Base-by-base conservation (phyloP, 2,113 vertebrate genomes). In the Paedocypris sp. region DNA sequence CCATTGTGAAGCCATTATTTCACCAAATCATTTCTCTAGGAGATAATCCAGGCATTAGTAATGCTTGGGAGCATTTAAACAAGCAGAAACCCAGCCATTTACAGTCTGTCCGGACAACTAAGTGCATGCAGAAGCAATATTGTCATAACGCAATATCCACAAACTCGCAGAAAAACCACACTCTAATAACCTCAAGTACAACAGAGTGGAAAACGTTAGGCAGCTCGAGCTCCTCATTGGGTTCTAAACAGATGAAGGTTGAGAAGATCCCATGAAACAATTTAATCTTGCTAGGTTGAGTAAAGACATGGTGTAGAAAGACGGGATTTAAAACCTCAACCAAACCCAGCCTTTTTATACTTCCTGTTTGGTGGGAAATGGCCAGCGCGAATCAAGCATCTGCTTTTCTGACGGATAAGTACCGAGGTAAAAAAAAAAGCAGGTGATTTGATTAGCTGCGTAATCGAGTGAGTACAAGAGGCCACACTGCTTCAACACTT, bases 401-500 rank as follows among this genome's bases (percentile, higher is more conserved):
- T 60, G 47, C 28, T 64, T 68, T 71, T 50, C 58, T 51, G 25
- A 68, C 47, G 38, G 38, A n/a, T 33, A 29, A 60, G 67, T 53
- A 31, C 23, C 1, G 56, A 65, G 61, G n/a, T 22, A 20, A 50
- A 72, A 57, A 68, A 72, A 72, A 65, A 68, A 72, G 65, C 65
- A 54, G 50, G 49, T 67, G 60, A 72, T 68, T 72, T 72, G 70
- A 72, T 72, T 68, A 72, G 67, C 50, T 65, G 66, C 47, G 66
- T 72, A 72, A 72, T 68, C 62, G 62, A 68, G 58, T 68, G 62
- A 68, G 57, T 61, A 60, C 38, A 16, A 23, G 51, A 50, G 46
- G 61, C 62, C 51, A 25, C 58, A 51, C 62, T 35, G 33, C 47
- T 46, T 36, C 39, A 53, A 60, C 61, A 59, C 48, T 64, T 53